A percentile compares a stretch with the other conserved stretches of the same genome.
Evolutionary conservation across 2,113 vertebrate species (phyloP).

Genomic region (Phrynosoma platyrhinos): DNA sequence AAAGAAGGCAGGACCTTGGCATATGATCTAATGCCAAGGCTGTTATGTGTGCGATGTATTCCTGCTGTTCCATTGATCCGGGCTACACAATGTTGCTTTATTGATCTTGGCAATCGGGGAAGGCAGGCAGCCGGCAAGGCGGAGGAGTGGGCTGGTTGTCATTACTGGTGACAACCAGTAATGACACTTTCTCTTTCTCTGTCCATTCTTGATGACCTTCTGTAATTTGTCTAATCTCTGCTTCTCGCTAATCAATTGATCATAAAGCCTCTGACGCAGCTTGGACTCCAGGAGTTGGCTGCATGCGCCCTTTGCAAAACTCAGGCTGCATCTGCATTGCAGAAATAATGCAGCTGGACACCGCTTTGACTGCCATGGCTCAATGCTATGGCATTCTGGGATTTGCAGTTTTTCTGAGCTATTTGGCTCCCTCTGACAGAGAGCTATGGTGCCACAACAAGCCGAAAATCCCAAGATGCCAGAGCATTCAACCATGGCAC

Average conservation of each 20-base stretch:
- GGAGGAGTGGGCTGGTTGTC: background rate
- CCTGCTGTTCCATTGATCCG: conserved; percentile 75
- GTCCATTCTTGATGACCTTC: conserved; percentile 17
- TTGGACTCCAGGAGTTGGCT: background rate
- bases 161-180: background rate
- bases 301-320: conserved; percentile 15
- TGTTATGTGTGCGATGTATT: conserved; percentile 62
- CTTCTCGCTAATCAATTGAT: conserved; percentile 65
- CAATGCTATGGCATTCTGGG: too few relatives aligned
- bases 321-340: too few relatives aligned
- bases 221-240: conserved; percentile 67
- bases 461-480: too few relatives aligned
- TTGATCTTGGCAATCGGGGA: conserved; percentile 51
- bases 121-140: rapidly evolving
- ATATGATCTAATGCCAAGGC: conserved; percentile 56
- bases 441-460: too few relatives aligned
- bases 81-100: conserved; percentile 66
- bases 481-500: too few relatives aligned
- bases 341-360: too few relatives aligned
- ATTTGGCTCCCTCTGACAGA: too few relatives aligned
- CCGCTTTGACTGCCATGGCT: too few relatives aligned
- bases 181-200: conserved; percentile 33
- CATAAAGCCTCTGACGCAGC: conserved; percentile 59
- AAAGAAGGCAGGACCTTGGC: conserved; percentile 7
- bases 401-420: too few relatives aligned